Evolutionary conservation across 2,797 vertebrate genomes (phyloP).

Genomic region (Crenuchus spilurus): DNA sequence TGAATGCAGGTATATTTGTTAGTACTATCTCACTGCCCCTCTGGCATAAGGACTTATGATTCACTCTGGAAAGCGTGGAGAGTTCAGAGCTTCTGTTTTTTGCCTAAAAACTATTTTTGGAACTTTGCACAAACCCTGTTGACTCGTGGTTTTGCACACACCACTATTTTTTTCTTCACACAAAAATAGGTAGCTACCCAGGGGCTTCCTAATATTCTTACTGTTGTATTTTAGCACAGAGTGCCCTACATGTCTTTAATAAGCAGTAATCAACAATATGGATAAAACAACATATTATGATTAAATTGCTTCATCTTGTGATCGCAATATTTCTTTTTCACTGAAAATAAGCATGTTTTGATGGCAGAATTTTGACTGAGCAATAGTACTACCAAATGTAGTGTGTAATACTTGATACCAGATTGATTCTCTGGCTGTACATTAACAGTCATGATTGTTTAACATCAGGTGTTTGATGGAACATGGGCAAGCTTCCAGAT

Average conservation of each 20-base stretch:
- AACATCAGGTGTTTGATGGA: no score
- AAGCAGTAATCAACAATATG: background rate
- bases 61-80: background rate
- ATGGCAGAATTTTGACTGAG: no score
- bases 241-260: background rate
- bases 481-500: no score
- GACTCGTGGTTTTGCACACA: background rate
- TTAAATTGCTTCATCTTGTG: background rate
- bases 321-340: no score
- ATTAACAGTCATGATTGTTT: no score
- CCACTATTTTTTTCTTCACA: background rate
- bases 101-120: slow-evolving; percentile 9
- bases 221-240: background rate
- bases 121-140: background rate
- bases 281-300: background rate
- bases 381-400: no score
- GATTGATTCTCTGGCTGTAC: no score
- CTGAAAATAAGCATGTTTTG: no score
- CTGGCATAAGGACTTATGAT: background rate
- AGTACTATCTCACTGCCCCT: background rate
- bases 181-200: background rate
- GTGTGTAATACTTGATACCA: no score
- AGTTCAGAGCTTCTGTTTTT: background rate
- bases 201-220: background rate
- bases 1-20: background rate